These are phyloP conservation scores for Notamacropus eugenii DNA, from an alignment of 2,797 vertebrate genomes.

Conservation along the genomic window DNA sequence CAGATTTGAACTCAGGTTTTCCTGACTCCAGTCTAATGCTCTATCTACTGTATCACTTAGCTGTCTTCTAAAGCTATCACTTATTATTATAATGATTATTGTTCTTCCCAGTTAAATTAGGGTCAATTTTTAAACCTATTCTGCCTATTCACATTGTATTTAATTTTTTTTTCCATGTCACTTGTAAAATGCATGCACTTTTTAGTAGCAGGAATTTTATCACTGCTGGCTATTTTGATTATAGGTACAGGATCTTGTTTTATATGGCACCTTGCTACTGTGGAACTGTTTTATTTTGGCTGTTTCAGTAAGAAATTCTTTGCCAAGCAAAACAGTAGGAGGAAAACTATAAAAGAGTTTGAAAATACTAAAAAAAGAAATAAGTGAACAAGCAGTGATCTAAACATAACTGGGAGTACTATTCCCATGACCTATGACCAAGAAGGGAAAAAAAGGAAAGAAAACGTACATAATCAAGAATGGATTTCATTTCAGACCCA, in stretches of 20 bases:
- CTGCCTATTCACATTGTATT: slow-evolving; percentile 72
- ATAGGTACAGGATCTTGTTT: slow-evolving; percentile 86
- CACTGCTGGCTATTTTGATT: slow-evolving; percentile 79
- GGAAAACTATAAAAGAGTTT: slow-evolving; percentile 82
- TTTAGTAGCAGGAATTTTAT: slow-evolving; percentile 81
- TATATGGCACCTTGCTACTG: slow-evolving; percentile 84
- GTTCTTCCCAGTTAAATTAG: slow-evolving; percentile 46
- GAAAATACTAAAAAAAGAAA: slow-evolving; percentile 83
- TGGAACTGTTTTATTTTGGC: slow-evolving; percentile 78
- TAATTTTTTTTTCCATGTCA: slow-evolving; percentile 66
- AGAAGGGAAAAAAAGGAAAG: slow-evolving; percentile 55
- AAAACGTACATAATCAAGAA: slow-evolving; percentile 65
- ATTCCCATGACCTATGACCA: slow-evolving; percentile 81
- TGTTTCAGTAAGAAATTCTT: slow-evolving; percentile 74
- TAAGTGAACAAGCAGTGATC: slow-evolving; percentile 80
- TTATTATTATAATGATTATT: slow-evolving; percentile 27
- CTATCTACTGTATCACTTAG: neutral
- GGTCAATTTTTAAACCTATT: slow-evolving; percentile 70
- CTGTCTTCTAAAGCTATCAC: slow-evolving; percentile 47
- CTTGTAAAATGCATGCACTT: slow-evolving; percentile 78
- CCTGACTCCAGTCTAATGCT: neutral
- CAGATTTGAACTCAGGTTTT: neutral
- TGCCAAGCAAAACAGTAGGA: slow-evolving; percentile 84
- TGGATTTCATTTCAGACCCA: slow-evolving; percentile 42
- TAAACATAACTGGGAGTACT: slow-evolving; percentile 79